Base-by-base conservation (phyloP, 35 echinoderm and acorn worm species). In the Apostichopus parvimensis region DNA sequence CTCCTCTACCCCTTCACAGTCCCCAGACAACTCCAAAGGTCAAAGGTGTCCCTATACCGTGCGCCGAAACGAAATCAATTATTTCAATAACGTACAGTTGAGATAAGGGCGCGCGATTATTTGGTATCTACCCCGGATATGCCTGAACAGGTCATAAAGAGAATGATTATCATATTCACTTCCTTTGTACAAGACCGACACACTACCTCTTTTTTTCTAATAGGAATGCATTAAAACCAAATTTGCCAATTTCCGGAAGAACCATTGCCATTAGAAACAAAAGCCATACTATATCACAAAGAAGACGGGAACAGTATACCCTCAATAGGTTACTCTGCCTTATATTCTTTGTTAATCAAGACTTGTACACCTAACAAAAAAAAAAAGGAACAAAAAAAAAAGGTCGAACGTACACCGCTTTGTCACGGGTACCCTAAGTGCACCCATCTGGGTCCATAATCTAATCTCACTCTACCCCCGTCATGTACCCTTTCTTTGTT, bases 181-280 rank as follows among this genome's bases (percentile, higher is more conserved):
- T 75, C 20, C 71, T 75, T 18, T 75, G 71, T 75, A 75, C 15
- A 75, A 22, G 71, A 18, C 20, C 20, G 71, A 22, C 17, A 75
- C 6, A 7, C 8, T 68, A 68, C 64, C 64, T 11, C 2, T 45
- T 45, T 45, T 68, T 68, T 15, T 9, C 25, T 82, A 82, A 82
- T 82, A 82, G 79, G 79, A 82, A 82, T 25, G 81, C 56, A 84
- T 58, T 84, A 58, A 84, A 84, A 84, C 81, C 54, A 23, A 84
- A 84, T 84, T 84, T 84, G 81, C 81, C 23, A 84, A 84, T 84
- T 84, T 84, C 81, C 81, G 81, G 81, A 59, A 58, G 28, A 84
- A 55, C 12, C 58, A 9, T 84, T 17, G 54, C 57, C 56, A 21
- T 84, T 11, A 25, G 25, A 59, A 84, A 84, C 81, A 84, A 84